Conservation (phyloP, 2,888 invertebrate species). For the Schrankia costaestrigalis region DNA sequence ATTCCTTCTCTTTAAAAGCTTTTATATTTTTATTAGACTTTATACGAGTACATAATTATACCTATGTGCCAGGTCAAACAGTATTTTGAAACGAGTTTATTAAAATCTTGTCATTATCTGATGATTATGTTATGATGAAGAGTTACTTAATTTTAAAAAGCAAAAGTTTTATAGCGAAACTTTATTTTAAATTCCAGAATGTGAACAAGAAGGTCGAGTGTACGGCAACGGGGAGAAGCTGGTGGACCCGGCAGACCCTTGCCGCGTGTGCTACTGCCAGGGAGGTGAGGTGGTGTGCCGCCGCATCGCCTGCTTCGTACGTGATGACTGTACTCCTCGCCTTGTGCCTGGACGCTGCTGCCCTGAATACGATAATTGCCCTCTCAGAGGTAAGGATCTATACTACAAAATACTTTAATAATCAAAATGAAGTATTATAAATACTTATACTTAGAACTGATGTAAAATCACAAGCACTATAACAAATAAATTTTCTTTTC, state of each 20-base stretch:
- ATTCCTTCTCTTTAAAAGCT: no score
- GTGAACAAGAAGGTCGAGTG: conserved; percentile 86
- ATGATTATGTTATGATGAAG: no score
- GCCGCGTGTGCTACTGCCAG: conserved; percentile 90
- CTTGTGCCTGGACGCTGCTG: conserved; percentile 88
- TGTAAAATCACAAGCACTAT: neutral
- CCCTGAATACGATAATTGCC: conserved; percentile 90
- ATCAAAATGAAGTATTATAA: neutral
- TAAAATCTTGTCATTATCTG: no score
- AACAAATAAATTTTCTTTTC: neutral
- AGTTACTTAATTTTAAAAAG: neutral
- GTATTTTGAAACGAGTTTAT: no score
- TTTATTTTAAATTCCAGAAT: conserved; percentile 80
- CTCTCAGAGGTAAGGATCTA: conserved; percentile 78
- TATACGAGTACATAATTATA: no score
- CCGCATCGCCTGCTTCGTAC: conserved; percentile 87
- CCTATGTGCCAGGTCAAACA: no score
- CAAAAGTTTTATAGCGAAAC: neutral
- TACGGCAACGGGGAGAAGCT: conserved; percentile 89
- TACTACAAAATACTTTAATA: neutral
- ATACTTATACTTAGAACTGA: neutral
- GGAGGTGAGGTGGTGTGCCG: conserved; percentile 90
- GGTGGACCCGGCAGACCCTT: conserved; percentile 85
- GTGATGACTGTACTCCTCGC: conserved; percentile 87
- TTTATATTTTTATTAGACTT: no score